Evolutionary conservation across 2,888 invertebrate species (phyloP), one percentile per base, ranked within the genome.

Genomic region (Pegoplata infirma): DNA sequence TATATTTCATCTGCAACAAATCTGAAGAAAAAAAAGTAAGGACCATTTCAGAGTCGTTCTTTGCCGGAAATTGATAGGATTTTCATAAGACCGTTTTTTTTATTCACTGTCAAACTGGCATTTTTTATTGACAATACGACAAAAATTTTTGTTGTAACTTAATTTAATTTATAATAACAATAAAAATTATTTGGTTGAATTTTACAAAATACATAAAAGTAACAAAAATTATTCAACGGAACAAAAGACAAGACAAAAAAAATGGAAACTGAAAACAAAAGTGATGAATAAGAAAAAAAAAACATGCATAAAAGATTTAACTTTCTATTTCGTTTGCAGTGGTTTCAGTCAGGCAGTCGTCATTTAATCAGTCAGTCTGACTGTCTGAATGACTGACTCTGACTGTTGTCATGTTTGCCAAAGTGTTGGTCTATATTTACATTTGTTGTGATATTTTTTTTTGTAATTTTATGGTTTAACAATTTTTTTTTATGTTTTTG

Each of bases 301-400:
- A 40, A 61, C 71, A 46, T 56, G 55, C 61, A 61, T 49, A 32
- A 19, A 56, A 56, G 63, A 21, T 17, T 14, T 46, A 75, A 75
- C 79, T 79, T 79, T 79, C 79, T 75, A 71, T 75, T 79, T 79
- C 79, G 67, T 75, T 79, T 25, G 56, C 21, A 55, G n/a, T 23
- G n/a, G 16, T 25, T 10, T 47, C 64, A 49, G 14, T 14, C 64
- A 17, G 21, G 55, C 32, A 19, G 23, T 14, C 46, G 21, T 10
- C 16, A 16, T 47, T 19, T 49, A 19, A 8, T 17, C 19, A 21
- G 19, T 23, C 21, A 47, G 25, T 21, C n/a, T n/a, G n/a, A n/a
- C n/a, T n/a, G n/a, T n/a, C n/a, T n/a, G n/a, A n/a, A n/a, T n/a
- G n/a, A n/a, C n/a, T n/a, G n/a, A n/a, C n/a, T n/a, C n/a, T n/a